A percentile compares a stretch with the other conserved stretches of the same genome.
phyloP scores from a whole-genome alignment of 2,888 invertebrate genomes.

The Aleiodes alternator region DNA sequence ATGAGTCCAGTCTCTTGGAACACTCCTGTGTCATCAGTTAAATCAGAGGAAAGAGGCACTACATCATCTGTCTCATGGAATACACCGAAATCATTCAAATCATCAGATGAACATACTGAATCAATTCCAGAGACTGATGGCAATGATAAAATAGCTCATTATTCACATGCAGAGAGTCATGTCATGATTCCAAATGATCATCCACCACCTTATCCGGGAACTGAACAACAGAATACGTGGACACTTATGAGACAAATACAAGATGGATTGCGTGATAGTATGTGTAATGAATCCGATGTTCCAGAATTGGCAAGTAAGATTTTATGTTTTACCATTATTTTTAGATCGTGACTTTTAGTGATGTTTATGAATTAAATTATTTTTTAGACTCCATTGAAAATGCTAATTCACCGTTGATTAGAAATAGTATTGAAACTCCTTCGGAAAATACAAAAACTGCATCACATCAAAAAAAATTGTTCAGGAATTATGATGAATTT shows the following conservation, averaged over 20 bases:
- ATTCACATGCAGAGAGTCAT: not conserved
- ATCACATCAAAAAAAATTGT: not conserved
- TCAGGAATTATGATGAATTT: not conserved
- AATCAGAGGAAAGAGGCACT: conserved; percentile 7
- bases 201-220: conserved; percentile 11
- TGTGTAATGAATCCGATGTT: not conserved
- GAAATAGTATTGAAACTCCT: not conserved
- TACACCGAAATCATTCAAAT: conserved; percentile 22
- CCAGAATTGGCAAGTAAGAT: conserved; percentile 24
- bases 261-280: not conserved
- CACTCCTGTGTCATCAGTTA: conserved; percentile 11
- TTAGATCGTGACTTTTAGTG: not conserved
- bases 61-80: conserved; percentile 12
- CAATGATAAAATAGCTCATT: not conserved
- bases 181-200: conserved; percentile 6
- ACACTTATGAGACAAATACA: conserved; percentile 11
- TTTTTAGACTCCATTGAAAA: not conserved
- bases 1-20: not conserved
- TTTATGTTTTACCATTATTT: not conserved
- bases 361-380: not conserved
- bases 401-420: not conserved
- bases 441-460: not conserved
- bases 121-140: not conserved
- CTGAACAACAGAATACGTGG: not conserved
- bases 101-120: not conserved